Base-by-base conservation (phyloP, 2,797 vertebrate species). In the Atherinosoma microstoma region DNA sequence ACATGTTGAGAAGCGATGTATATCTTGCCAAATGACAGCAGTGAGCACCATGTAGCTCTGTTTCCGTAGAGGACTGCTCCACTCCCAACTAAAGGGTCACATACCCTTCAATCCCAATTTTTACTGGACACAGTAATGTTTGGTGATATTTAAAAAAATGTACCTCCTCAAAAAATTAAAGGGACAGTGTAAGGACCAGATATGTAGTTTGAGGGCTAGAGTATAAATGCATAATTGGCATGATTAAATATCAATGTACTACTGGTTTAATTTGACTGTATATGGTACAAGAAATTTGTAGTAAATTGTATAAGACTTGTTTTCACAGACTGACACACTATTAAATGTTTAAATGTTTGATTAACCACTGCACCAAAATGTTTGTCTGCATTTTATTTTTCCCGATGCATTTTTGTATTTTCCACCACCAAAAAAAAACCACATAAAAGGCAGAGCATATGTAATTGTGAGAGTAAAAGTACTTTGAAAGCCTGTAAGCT, bases 401-500 rank as follows among this genome's bases (percentile, higher is more conserved):
- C 5, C n/a, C 27, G 16, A 56, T 0, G 57, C 29, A 36, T 56
- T 65, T 36, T 27, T 58, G 27, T 67, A 4, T 34, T 47, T 47
- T 35, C 10, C 20, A 56, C 2, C 47, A 4, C 62, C 32, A 40
- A 30, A 35, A 35, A 47, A 47, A 51, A 47, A 18, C 13, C 13
- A 3, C 47, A 59, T 56, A 8, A 57, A 51, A 13, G 29, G 7
- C 60, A 61, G 29, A 64, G 64, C 6, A 53, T 42, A 47, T 61
- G 3, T 13, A 24, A 49, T 29, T 49, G 15, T 27, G n/a, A 30
- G 20, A 59, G 36, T 15, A 67, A 56, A 70, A 49, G 8, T 3
- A 53, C 42, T 59, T 20, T 18, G 1, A 57, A 60, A 63, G 4
- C 24, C 22, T 47, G 4, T 27, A 16, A 76, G 64, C 56, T 63